These are phyloP conservation scores for Pterocles gutturalis DNA, from an alignment of 2,113 vertebrate species.

Conservation along the genomic window DNA sequence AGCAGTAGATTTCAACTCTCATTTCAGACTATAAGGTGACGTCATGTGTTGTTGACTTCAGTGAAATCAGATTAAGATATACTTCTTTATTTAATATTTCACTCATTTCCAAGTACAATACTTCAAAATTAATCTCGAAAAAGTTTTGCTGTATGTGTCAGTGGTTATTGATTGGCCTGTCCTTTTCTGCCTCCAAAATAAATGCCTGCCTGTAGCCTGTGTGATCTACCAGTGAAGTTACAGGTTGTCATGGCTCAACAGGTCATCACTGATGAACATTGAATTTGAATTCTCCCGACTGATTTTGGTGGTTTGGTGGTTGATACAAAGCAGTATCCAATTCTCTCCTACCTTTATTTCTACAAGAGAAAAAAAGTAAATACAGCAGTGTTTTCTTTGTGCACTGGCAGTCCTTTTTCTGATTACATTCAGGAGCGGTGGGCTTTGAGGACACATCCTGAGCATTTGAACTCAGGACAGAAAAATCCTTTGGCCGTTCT, in stretches of 20 bases:
- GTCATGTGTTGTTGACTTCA: background rate
- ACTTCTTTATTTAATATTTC: background rate
- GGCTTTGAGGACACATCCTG: background rate
- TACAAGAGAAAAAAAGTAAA: background rate
- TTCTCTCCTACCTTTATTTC: background rate
- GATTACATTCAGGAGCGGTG: background rate
- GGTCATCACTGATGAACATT: background rate
- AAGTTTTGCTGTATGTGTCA: background rate
- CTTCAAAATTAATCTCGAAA: background rate
- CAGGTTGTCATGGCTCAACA: background rate
- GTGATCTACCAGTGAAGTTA: background rate
- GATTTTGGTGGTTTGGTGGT: background rate
- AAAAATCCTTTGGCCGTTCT: background rate
- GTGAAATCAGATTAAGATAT: background rate
- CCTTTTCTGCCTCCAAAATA: background rate
- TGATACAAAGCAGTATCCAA: background rate
- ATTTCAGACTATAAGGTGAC: background rate
- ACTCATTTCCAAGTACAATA: background rate
- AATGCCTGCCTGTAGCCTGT: background rate
- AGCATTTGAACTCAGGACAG: background rate
- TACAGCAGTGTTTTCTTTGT: background rate
- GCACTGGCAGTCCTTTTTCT: background rate
- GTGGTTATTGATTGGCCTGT: background rate
- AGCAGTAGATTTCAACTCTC: background rate
- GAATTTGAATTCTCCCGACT: background rate